A percentile compares a stretch with the other conserved stretches of the same genome.
These are phyloP conservation scores for Caenorhabditis remanei DNA, from an alignment of 1,140 invertebrate species.

Conservation along the genomic window DNA sequence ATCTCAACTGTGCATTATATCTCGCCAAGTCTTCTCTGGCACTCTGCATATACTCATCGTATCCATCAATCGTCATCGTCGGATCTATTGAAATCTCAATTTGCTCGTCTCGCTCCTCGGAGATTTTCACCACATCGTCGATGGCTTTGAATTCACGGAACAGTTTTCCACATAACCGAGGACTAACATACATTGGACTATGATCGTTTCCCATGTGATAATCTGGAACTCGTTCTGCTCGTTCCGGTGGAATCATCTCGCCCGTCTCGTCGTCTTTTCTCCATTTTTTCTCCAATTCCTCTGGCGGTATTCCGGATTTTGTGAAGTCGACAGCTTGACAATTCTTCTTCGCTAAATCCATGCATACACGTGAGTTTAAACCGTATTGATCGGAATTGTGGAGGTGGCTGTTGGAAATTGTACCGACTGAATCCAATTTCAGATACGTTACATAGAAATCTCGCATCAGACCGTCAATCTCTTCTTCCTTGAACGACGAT, in stretches of 20 bases:
- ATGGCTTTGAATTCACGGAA: constrained; percentile 52
- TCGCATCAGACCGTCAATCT: constrained; percentile 63
- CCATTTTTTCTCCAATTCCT: constrained; percentile 58
- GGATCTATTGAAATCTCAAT: constrained; percentile 68
- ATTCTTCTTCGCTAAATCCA: constrained; percentile 70
- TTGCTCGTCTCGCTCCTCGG: constrained; percentile 64
- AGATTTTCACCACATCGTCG: constrained; percentile 59
- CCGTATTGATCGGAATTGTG: constrained; percentile 68
- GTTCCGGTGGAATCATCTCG: constrained; percentile 63
- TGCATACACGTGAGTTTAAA: constrained; percentile 66
- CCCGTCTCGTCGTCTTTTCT: constrained; percentile 47
- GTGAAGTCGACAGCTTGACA: constrained; percentile 73
- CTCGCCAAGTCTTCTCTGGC: constrained; percentile 60
- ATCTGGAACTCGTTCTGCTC: constrained; percentile 68
- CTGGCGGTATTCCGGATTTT: constrained; percentile 70
- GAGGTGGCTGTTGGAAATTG: constrained; percentile 70
- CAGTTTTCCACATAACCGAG: constrained; percentile 38
- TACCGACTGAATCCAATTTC: constrained; percentile 71
- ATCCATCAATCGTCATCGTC: constrained; percentile 21
- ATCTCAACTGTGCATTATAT: constrained; percentile 67
- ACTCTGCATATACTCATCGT: constrained; percentile 60
- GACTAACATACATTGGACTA: constrained; percentile 68
- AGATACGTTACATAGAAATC: constrained; percentile 72
- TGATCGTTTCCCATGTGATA: constrained; percentile 71
- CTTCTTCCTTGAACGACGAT: constrained; percentile 1